Percentiles rank a stretch among this genome's conserved stretches.
Conservation (phyloP, 2,797 vertebrate species). For the Discoglossus pictus region DNA sequence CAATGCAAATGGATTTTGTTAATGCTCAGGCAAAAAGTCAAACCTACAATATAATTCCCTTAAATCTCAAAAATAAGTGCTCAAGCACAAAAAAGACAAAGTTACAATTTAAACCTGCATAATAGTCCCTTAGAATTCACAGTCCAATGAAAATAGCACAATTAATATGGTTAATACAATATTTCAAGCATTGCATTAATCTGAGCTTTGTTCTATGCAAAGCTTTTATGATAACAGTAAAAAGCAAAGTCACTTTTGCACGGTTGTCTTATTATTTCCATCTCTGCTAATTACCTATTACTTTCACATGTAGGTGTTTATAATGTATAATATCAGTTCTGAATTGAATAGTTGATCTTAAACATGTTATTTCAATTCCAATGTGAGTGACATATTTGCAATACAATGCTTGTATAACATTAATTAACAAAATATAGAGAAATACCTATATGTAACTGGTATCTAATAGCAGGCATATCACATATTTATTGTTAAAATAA, state of each 20-base stretch:
- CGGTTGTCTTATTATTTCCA: too few species aligned
- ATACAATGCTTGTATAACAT: too few species aligned
- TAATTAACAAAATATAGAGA: too few species aligned
- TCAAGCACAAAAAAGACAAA: constrained; percentile 26
- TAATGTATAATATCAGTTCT: too few species aligned
- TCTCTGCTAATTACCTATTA: too few species aligned
- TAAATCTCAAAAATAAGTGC: constrained; percentile 28
- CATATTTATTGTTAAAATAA: too few species aligned
- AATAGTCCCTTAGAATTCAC: constrained; percentile 2
- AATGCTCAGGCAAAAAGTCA: constrained; percentile 22
- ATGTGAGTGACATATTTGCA: too few species aligned
- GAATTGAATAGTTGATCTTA: too few species aligned
- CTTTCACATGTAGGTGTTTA: too few species aligned
- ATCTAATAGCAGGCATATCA: too few species aligned
- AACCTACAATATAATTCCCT: constrained; percentile 31
- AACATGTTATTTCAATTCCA: too few species aligned
- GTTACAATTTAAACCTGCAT: constrained; percentile 24
- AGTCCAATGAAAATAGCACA: constrained; percentile 21
- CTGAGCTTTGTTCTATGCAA: background rate
- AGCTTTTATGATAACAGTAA: background rate
- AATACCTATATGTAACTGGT: too few species aligned
- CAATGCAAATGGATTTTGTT: constrained; percentile 35
- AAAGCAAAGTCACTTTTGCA: background rate
- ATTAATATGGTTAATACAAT: constrained; percentile 11
- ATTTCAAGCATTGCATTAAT: constrained; percentile 4